Evolutionary conservation across 2,113 vertebrate species (phyloP).

Genomic region (Ochotona princeps): DNA sequence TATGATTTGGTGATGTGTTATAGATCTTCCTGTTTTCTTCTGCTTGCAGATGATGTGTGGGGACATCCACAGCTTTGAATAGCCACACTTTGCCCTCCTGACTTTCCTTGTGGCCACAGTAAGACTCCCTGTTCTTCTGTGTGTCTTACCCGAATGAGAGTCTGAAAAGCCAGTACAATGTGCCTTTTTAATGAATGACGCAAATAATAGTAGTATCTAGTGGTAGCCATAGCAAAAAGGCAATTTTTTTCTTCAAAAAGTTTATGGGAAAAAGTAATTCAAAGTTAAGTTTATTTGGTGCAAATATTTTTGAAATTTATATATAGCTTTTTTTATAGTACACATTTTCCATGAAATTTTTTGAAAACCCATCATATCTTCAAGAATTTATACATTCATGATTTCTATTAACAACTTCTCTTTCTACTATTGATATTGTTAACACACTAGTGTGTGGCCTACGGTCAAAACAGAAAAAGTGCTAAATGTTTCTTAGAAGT

Average conservation of each 20-base stretch:
- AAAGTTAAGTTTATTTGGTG: no score
- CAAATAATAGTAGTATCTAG: slow-evolving; percentile 11
- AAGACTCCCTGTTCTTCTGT: background rate
- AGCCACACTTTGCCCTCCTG: background rate
- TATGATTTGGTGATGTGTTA: background rate
- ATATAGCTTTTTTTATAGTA: no score
- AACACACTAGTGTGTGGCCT: background rate
- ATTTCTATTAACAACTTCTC: background rate
- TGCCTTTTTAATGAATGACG: background rate
- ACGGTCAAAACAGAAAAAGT: background rate
- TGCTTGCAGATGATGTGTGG: background rate
- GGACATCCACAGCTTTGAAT: background rate
- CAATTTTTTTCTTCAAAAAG: background rate
- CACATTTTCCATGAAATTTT: no score
- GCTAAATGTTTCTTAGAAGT: background rate
- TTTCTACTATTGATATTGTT: background rate
- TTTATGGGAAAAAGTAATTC: no score
- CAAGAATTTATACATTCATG: background rate
- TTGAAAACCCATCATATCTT: background rate
- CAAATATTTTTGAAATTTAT: no score
- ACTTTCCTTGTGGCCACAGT: background rate
- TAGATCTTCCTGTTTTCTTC: background rate
- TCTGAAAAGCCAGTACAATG: background rate
- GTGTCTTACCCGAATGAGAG: background rate
- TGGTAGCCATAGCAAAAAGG: background rate